Conservation (phyloP, 1,140 invertebrate genomes). For the Drosophila nannoptera region DNA sequence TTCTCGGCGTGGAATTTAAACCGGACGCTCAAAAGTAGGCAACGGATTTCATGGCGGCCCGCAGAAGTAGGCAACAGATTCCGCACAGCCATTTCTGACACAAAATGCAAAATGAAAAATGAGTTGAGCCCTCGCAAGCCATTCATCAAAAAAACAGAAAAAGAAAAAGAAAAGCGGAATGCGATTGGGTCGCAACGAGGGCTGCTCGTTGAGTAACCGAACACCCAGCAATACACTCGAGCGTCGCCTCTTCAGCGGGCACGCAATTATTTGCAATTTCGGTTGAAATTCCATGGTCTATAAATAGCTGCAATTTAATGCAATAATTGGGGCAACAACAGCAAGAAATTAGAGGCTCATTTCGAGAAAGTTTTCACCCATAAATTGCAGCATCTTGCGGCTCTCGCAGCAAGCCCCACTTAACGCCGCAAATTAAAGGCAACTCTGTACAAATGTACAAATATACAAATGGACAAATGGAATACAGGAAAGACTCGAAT, state of each 20-base stretch:
- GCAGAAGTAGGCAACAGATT: constrained; percentile 11
- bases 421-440: constrained; percentile 56
- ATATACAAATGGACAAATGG: neutral
- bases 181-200: neutral
- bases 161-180: too few species aligned
- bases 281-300: too few species aligned
- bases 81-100: constrained; percentile 6
- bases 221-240: neutral
- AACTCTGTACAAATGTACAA: constrained; percentile 44
- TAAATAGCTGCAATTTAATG: constrained; percentile 22
- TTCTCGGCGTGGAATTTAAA: neutral
- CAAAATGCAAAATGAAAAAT: constrained; percentile 17
- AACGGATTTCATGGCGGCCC: neutral
- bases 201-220: constrained; percentile 15
- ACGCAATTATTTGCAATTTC: too few species aligned
- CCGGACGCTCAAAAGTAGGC: constrained; percentile 33
- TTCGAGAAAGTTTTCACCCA: neutral
- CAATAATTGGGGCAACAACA: constrained; percentile 27
- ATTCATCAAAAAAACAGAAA: constrained; percentile 37
- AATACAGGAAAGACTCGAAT: too few species aligned
- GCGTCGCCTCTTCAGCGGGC: too few species aligned
- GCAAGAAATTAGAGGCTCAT: constrained; percentile 7
- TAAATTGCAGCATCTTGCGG: constrained; percentile 21
- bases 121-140: constrained; percentile 14
- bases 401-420: constrained; percentile 31